phyloP scores from a whole-genome alignment of 2,797 vertebrate species.

The Cetoscarus ocellatus region DNA sequence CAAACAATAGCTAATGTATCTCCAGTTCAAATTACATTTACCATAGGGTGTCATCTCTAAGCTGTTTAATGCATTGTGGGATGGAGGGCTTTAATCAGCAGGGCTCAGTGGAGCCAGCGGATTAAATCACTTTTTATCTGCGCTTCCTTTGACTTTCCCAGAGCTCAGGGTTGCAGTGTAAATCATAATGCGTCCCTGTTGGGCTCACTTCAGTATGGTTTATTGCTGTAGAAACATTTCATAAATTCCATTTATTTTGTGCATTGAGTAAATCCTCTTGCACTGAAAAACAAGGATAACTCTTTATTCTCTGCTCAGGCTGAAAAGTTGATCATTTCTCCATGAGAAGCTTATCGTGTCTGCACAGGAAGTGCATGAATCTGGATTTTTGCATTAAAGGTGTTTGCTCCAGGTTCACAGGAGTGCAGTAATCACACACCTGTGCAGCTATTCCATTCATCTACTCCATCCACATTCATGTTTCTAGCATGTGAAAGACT shows the following conservation, averaged over 20 bases:
- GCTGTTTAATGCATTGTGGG: slow-evolving; percentile 82
- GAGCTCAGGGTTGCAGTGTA: slow-evolving; percentile 76
- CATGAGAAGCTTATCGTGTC: slow-evolving; percentile 8
- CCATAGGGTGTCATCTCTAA: slow-evolving; percentile 80
- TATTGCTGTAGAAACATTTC: slow-evolving; percentile 79
- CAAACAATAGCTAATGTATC: slow-evolving; percentile 79
- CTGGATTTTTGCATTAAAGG: neutral
- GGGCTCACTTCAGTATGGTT: slow-evolving; percentile 76
- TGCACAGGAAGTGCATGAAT: neutral
- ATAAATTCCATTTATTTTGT: slow-evolving; percentile 79
- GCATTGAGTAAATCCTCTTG: slow-evolving; percentile 70
- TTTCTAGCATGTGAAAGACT: slow-evolving; percentile 11
- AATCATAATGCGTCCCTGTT: slow-evolving; percentile 79
- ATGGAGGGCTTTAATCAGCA: slow-evolving; percentile 78
- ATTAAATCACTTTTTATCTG: slow-evolving; percentile 85
- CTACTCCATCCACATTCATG: neutral
- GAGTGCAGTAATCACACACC: neutral
- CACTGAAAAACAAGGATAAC: slow-evolving; percentile 64
- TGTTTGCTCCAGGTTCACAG: neutral
- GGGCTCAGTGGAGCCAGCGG: slow-evolving; percentile 73
- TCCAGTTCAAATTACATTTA: slow-evolving; percentile 77
- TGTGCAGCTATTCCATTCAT: neutral
- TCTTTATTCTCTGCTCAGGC: slow-evolving; percentile 42
- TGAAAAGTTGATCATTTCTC: slow-evolving; percentile 39
- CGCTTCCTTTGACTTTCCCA: slow-evolving; percentile 79